Percentiles rank a stretch among this genome's conserved stretches.
Evolutionary conservation across 2,888 invertebrate species (phyloP).

Genomic region (Athrips mouffetella): DNA sequence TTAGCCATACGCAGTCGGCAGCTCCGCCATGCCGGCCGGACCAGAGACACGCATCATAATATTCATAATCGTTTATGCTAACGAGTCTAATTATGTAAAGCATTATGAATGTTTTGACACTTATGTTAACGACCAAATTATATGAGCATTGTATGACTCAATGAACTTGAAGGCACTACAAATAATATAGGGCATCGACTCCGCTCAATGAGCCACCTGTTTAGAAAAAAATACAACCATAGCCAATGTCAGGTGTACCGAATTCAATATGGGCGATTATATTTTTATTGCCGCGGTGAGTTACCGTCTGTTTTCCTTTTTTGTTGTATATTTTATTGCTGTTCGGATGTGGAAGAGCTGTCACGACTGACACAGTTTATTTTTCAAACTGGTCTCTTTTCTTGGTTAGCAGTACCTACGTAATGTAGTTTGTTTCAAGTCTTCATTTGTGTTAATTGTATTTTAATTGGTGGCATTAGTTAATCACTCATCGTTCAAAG

Average conservation of each 20-base stretch:
- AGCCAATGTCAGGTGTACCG: conserved; percentile 59
- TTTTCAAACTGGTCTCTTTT: not conserved
- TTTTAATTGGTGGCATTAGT: conserved; percentile 10
- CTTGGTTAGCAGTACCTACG: not conserved
- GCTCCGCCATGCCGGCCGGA: conserved; percentile 26
- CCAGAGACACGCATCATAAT: conserved; percentile 72
- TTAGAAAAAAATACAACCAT: conserved; percentile 53
- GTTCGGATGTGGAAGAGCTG: not conserved
- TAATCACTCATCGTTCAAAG: conserved; percentile 5
- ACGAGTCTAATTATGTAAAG: conserved; percentile 74
- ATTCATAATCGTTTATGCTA: conserved; percentile 75
- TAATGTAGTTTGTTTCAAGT: not conserved
- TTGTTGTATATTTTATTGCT: conserved; percentile 22
- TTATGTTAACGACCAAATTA: conserved; percentile 69
- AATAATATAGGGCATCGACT: conserved; percentile 74
- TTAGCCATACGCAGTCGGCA: conserved; percentile 65
- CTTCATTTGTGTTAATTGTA: conserved; percentile 5
- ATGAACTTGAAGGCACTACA: conserved; percentile 73
- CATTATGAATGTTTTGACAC: conserved; percentile 72
- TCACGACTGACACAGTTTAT: not conserved
- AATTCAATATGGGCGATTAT: conserved; percentile 53
- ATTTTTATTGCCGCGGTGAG: conserved; percentile 46
- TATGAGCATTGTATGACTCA: conserved; percentile 68
- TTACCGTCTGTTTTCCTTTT: conserved; percentile 38
- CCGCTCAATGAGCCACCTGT: conserved; percentile 64